Conservation (phyloP, 2,888 invertebrate species). For the Dasysyrphus tricinctus region DNA sequence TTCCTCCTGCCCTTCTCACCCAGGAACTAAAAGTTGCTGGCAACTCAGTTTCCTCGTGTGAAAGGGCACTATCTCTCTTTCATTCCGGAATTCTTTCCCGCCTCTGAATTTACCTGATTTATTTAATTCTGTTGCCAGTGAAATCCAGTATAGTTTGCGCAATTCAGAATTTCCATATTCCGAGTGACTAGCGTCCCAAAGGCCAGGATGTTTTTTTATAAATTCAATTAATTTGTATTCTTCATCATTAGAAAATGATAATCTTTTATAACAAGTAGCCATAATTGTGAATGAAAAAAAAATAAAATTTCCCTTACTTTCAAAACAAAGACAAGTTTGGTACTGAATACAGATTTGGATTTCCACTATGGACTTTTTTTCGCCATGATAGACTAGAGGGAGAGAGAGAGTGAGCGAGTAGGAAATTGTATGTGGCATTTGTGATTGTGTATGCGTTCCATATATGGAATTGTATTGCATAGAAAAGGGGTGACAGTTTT, state of each 20-base stretch:
- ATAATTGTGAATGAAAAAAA: slow-evolving; percentile 3
- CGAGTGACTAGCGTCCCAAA: slow-evolving; percentile 64
- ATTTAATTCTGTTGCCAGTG: slow-evolving; percentile 54
- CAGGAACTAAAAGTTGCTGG: too few relatives aligned
- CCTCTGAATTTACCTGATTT: slow-evolving; percentile 58
- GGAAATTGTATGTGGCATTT: background rate
- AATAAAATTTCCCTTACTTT: slow-evolving; percentile 1
- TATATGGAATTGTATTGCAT: slow-evolving; percentile 13
- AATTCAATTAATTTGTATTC: slow-evolving; percentile 64
- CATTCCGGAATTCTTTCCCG: slow-evolving; percentile 53
- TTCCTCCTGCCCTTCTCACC: too few relatives aligned
- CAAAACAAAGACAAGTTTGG: slow-evolving; percentile 27
- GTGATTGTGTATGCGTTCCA: background rate
- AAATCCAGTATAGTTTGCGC: slow-evolving; percentile 63
- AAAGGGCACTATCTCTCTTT: too few relatives aligned
- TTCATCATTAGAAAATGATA: slow-evolving; percentile 74
- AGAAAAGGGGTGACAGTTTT: background rate
- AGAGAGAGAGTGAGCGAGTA: background rate
- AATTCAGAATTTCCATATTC: slow-evolving; percentile 69
- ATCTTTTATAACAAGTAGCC: slow-evolving; percentile 62
- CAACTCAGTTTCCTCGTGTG: too few relatives aligned
- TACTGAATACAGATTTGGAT: slow-evolving; percentile 53
- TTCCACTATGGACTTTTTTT: slow-evolving; percentile 60
- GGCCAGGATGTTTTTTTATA: slow-evolving; percentile 63
- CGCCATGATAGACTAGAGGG: background rate